phyloP scores from a whole-genome alignment of 2,113 vertebrate species.

The Tretioscincus oriximinensis region DNA sequence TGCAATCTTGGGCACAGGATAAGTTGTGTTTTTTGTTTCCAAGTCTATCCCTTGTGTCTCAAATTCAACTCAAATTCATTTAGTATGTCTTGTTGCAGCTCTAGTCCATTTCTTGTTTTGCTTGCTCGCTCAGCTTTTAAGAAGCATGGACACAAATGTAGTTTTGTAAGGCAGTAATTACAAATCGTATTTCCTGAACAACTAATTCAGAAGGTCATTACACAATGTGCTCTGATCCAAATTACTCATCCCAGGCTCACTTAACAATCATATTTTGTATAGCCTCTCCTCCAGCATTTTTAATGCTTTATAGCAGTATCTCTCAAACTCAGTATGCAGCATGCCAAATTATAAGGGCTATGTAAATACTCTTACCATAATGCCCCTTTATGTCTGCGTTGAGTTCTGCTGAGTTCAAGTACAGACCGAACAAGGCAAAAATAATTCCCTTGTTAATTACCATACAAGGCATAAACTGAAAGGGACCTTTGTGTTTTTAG shows the following conservation, averaged over 20 bases:
- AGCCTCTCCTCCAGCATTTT: not conserved
- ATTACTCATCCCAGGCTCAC: not conserved
- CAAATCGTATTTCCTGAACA: not conserved
- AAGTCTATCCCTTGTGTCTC: too few species aligned
- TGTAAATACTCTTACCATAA: conserved; percentile 33
- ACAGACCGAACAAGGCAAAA: not conserved
- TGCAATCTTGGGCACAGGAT: too few species aligned
- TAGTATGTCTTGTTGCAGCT: too few species aligned
- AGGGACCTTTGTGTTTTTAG: conserved; percentile 15
- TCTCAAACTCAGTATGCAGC: conserved; percentile 1
- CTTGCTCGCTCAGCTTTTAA: not conserved
- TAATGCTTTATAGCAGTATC: not conserved
- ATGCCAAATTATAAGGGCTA: not conserved
- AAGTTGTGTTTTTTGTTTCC: too few species aligned
- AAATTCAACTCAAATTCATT: too few species aligned
- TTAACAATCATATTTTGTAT: conserved; percentile 16
- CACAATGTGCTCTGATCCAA: not conserved
- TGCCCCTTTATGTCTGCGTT: conserved; percentile 17
- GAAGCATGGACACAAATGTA: not conserved
- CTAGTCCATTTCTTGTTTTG: too few species aligned
- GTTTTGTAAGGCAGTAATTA: too few species aligned
- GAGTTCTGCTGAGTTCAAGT: conserved; percentile 1
- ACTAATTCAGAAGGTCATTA: not conserved
- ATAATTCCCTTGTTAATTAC: conserved; percentile 30
- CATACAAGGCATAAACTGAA: conserved; percentile 56